Base-by-base conservation (phyloP, 2,113 vertebrate genomes). In the Anhinga rufa region DNA sequence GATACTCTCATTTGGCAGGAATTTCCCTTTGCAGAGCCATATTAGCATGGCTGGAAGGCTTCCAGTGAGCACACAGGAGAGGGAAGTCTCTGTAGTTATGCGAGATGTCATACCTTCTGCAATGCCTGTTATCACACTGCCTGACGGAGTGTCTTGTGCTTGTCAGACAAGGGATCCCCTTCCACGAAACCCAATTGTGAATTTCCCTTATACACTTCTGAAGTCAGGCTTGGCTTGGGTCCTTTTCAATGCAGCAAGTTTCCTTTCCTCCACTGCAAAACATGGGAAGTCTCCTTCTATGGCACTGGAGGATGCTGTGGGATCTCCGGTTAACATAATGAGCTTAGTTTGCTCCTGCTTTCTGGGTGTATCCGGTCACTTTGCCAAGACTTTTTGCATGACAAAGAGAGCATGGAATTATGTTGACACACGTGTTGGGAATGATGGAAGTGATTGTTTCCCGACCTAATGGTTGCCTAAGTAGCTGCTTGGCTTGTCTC, bases 351-450 rank as follows among this genome's bases (percentile, higher is more conserved):
- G 75, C 90, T 94, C 60, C 93, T 95, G 93, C 94, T 96, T 96
- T 96, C 97, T 97, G 97, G 94, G 95, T 96, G 91, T 97, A 97
- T 97, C 96, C 95, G 96, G 96, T 96, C 92, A 81, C 86, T 95
- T 74, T 92, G 91, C 95, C 97, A 97, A 94, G 82, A 87, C 87
- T 75, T 95, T 97, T 97, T 97, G 95, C 95, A 97, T 97, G 96
- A 97, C 94, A 97, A 97, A 95, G 97, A 94, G 79, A 95, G 97
- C 97, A 97, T 96, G 96, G 97, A 97, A 97, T 97, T 97, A 95
- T 97, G 97, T 97, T 97, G 97, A 97, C 97, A 97, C 96, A 97
- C 94, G 87, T 97, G 97, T 97, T 97, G 97, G 91, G 95, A 97
- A 96, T 95, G 96, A 97, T 97, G 97, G 97, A 96, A 94, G 68